These are phyloP conservation scores for Melanogrammus aeglefinus DNA, from an alignment of 2,797 vertebrate species.

Conservation along the genomic window DNA sequence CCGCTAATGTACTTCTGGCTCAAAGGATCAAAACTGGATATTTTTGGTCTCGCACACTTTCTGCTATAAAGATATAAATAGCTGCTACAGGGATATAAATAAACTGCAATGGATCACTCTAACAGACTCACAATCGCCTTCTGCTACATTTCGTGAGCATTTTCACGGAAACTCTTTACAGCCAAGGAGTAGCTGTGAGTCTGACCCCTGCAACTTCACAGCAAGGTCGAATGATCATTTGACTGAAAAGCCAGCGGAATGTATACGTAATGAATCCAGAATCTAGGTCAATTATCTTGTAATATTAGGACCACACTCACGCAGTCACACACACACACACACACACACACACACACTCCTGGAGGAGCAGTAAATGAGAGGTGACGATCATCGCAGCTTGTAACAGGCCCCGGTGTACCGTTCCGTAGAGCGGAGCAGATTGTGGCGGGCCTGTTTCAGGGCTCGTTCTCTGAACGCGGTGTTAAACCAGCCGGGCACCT, in stretches of 20 bases:
- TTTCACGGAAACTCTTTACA: too few relatives aligned
- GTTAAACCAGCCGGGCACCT: conserved; percentile 30
- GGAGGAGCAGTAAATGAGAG: conserved; percentile 20
- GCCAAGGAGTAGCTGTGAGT: too few relatives aligned
- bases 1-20: background rate
- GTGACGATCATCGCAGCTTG: conserved; percentile 36
- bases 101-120: background rate
- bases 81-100: background rate
- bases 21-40: background rate
- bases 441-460: conserved; percentile 20
- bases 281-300: background rate
- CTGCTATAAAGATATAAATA: background rate
- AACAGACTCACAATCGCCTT: background rate
- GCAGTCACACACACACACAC: background rate
- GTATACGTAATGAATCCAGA: background rate
- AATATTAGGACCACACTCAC: conserved; percentile 2
- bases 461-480: background rate
- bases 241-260: background rate
- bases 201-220: too few relatives aligned
- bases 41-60: background rate
- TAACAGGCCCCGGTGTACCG: conserved; percentile 24
- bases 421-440: conserved; percentile 21
- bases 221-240: background rate
- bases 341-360: background rate
- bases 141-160: background rate